Base-by-base conservation (phyloP, 2,888 invertebrate genomes). In the Nemapogon koenigi region DNA sequence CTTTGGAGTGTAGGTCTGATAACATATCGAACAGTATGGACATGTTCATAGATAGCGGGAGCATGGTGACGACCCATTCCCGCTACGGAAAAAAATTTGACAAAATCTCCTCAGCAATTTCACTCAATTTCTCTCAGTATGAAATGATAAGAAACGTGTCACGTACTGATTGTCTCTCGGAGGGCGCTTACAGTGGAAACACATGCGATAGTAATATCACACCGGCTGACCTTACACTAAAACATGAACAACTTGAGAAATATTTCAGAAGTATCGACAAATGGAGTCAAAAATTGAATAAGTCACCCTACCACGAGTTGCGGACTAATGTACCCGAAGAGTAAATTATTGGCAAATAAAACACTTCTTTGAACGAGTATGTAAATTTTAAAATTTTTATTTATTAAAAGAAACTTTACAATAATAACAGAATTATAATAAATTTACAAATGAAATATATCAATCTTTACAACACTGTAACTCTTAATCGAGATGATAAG, bases 391-490 rank as follows among this genome's bases (percentile, higher is more conserved):
- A 76, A 76, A 72, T 71, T 72, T 38, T 73, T 73, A 75, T 73
- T 76, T 69, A 72, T 68, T 65, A 57, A 75, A 76, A 72, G 73
- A 71, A 78, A 78, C 57, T 66, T 73, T 73, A 76, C 73, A 69
- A 64, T 71, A 60, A 65, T 67, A 76, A 76, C 73, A 75, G 61
- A 76, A 78, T 68, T 70, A 70, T 70, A 73, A 62, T 66, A 70
- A 72, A 67, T 66, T 72, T 70, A 70, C 66, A 78, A 76, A 76
- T 50, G 11, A 75, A 73, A 64, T 61, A 55, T 73, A 75, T 61
- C 62, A 57, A 70, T 75, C 75, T 76, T 76, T 76, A 78, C 78
- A 76, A 75, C 73, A 78, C 71, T 70, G 69, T 70, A 70, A 73
- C 72, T 69, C 70, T 73, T 75, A 76, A 72, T 72, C 70, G 70